These are phyloP conservation scores for Anarrhichthys ocellatus DNA, from an alignment of 2,113 vertebrate genomes.

Conservation along the genomic window DNA sequence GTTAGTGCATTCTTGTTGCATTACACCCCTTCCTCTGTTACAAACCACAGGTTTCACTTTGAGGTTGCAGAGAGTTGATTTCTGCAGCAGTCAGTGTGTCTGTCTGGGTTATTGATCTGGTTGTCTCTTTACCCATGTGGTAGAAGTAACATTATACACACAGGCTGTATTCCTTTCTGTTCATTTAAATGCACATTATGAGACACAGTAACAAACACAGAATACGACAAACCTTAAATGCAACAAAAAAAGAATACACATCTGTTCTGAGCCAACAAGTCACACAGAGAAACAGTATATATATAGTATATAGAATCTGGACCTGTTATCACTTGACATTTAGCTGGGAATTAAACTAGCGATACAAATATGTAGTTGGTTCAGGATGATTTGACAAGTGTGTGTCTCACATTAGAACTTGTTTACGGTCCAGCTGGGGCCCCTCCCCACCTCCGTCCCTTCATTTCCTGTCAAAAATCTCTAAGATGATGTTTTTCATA, in stretches of 20 bases:
- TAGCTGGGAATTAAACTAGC: not conserved
- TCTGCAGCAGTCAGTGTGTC: constrained; percentile 25
- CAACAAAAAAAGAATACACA: not conserved
- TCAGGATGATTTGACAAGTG: not conserved
- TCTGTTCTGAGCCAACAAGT: not conserved
- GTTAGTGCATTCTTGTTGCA: not conserved
- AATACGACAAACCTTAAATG: not conserved
- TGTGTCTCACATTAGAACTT: no score
- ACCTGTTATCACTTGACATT: not conserved
- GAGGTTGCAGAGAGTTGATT: not conserved
- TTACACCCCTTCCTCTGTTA: not conserved
- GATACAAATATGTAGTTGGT: not conserved
- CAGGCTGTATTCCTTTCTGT: not conserved
- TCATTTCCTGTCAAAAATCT: not conserved
- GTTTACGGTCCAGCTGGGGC: not conserved
- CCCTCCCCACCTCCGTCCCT: not conserved
- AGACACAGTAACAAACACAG: not conserved
- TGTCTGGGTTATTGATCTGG: not conserved
- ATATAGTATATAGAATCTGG: no score
- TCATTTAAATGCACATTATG: not conserved
- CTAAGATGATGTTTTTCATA: not conserved
- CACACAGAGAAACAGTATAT: not conserved
- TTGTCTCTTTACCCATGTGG: not conserved
- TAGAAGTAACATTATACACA: not conserved
- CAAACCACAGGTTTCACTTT: constrained; percentile 61